A percentile compares a stretch with the other conserved stretches of the same genome.
Conservation (phyloP, 2,888 invertebrate genomes). For the Lypha dubia region DNA sequence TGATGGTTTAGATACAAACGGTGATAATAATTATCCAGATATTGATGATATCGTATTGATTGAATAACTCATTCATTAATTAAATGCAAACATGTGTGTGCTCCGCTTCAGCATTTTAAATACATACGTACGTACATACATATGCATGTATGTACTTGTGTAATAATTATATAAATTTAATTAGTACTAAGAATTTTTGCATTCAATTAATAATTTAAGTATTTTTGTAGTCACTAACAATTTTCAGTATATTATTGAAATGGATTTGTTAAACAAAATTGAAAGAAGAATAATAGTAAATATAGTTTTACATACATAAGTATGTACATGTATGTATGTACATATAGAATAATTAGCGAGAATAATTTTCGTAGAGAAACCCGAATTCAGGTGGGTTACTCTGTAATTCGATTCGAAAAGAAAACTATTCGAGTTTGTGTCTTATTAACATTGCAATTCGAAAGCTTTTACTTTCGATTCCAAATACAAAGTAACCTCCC, state of each 20-base stretch:
- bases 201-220: slow-evolving; percentile 40
- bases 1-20: slow-evolving; percentile 71
- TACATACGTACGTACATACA: background rate
- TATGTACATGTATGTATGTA: too few relatives aligned
- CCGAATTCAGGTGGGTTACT: too few relatives aligned
- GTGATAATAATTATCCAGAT: slow-evolving; percentile 77
- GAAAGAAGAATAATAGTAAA: background rate
- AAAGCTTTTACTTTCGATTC: too few relatives aligned
- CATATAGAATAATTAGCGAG: too few relatives aligned
- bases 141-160: background rate
- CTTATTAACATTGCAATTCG: too few relatives aligned
- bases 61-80: slow-evolving; percentile 54
- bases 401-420: too few relatives aligned
- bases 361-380: too few relatives aligned
- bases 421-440: too few relatives aligned
- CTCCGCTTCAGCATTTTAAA: background rate
- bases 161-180: slow-evolving; percentile 4
- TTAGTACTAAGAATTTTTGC: slow-evolving; percentile 37
- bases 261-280: slow-evolving; percentile 25
- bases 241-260: slow-evolving; percentile 70
- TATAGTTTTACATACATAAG: too few relatives aligned
- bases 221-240: background rate
- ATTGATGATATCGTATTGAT: slow-evolving; percentile 81
- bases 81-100: slow-evolving; percentile 7
- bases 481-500: too few relatives aligned